Percentiles rank a stretch among this genome's conserved stretches.
Evolutionary conservation across 2,113 vertebrate genomes (phyloP).

Genomic region (Taurulus bubalis): DNA sequence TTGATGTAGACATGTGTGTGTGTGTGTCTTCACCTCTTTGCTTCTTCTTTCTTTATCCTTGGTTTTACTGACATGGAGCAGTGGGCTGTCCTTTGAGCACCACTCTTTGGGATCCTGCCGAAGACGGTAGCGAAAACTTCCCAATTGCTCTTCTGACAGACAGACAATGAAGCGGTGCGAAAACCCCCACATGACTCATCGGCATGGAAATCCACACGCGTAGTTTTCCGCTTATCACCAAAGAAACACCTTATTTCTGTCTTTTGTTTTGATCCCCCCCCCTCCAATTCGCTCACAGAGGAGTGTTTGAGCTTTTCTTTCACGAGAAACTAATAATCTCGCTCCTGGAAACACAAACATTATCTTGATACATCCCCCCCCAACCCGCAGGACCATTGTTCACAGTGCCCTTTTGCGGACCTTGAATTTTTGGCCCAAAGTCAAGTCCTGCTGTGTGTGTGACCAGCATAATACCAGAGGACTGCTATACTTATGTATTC

Average conservation of each 20-base stretch:
- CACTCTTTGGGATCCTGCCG: background rate
- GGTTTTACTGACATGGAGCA: background rate
- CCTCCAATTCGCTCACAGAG: constrained; percentile 33
- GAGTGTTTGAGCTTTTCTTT: constrained; percentile 33
- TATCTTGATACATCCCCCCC: constrained; percentile 55
- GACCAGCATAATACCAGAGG: constrained; percentile 13
- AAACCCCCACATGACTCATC: constrained; percentile 38
- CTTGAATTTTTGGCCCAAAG: constrained; percentile 43
- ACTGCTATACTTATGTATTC: constrained; percentile 30
- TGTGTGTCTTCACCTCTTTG: background rate
- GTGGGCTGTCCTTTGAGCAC: background rate
- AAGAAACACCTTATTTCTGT: constrained; percentile 65
- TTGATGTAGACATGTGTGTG: background rate
- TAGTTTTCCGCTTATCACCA: constrained; percentile 66
- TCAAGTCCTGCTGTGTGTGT: constrained; percentile 43
- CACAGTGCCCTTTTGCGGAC: constrained; percentile 38
- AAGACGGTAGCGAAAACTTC: background rate
- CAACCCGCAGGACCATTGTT: constrained; percentile 58
- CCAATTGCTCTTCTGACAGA: background rate
- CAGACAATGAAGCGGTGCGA: constrained; percentile 13
- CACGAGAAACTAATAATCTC: constrained; percentile 38
- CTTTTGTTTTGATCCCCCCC: constrained; percentile 47
- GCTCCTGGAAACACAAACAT: constrained; percentile 36
- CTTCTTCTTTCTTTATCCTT: background rate
- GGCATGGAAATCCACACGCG: constrained; percentile 34